These are phyloP conservation scores for Axea sp. DNA, from an alignment of 2,888 invertebrate species.

Conservation along the genomic window DNA sequence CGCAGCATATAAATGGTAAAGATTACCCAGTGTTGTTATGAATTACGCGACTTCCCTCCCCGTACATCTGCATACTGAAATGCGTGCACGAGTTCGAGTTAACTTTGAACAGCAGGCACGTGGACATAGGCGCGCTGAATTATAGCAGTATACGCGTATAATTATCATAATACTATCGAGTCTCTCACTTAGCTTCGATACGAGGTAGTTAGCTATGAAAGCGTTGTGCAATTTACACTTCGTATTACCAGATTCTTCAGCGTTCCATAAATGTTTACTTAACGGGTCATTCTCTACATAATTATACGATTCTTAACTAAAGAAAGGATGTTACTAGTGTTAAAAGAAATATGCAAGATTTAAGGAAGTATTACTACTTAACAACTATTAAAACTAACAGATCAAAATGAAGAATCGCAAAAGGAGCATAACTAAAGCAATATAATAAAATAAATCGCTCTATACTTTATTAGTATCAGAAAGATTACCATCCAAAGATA, in stretches of 20 bases:
- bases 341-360: constrained; percentile 1
- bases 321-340: constrained; percentile 22
- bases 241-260: constrained; percentile 47
- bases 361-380: constrained; percentile 4
- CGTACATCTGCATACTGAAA: constrained; percentile 53
- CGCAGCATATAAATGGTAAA: constrained; percentile 55
- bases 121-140: constrained; percentile 54
- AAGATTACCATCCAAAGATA: no score
- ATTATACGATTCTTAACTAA: constrained; percentile 24
- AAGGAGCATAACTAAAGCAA: no score
- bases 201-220: constrained; percentile 32
- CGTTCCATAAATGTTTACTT: constrained; percentile 49
- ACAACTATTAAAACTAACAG: no score
- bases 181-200: constrained; percentile 30
- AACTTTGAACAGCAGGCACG: constrained; percentile 53
- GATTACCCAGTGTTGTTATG: constrained; percentile 57
- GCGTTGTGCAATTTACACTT: constrained; percentile 49
- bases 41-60: constrained; percentile 46
- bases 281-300: constrained; percentile 31
- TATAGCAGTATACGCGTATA: constrained; percentile 44
- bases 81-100: constrained; percentile 44
- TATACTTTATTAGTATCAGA: no score
- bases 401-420: neutral
- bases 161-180: constrained; percentile 54
- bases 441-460: no score